phyloP scores from a whole-genome alignment of 2,113 vertebrate species.

The Heterotis niloticus region DNA sequence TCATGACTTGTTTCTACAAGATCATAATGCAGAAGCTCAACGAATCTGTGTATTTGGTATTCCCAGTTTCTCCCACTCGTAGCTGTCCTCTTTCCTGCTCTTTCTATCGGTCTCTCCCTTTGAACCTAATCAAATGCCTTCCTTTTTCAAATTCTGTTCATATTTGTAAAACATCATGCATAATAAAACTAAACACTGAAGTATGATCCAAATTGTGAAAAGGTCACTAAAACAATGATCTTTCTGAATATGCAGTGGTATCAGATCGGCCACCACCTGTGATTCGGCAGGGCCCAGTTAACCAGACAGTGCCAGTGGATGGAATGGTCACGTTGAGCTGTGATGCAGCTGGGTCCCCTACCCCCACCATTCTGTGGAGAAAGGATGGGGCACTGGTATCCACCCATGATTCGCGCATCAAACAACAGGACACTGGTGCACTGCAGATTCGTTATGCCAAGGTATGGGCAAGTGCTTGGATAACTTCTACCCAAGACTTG shows the following conservation, averaged over 20 bases:
- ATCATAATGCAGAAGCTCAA: not conserved
- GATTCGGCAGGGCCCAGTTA: conserved; percentile 83
- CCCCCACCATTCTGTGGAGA: conserved; percentile 81
- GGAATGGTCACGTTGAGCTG: conserved; percentile 77
- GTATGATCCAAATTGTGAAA: not conserved
- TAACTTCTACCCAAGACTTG: no score
- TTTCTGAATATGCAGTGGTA: conserved; percentile 63
- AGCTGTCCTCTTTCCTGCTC: not conserved
- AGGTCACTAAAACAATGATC: not conserved
- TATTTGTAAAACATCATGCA: not conserved
- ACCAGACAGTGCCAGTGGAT: conserved; percentile 88
- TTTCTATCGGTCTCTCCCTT: conserved; percentile 35
- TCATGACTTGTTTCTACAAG: conserved; percentile 13
- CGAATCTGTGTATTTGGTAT: not conserved
- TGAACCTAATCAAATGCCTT: not conserved
- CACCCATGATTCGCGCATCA: conserved; percentile 79
- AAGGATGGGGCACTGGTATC: conserved; percentile 77
- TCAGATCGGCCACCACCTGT: conserved; percentile 86
- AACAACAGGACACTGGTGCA: conserved; percentile 70
- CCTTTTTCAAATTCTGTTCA: no score
- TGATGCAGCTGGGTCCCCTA: conserved; percentile 69
- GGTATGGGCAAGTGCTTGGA: conserved; percentile 54
- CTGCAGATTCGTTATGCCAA: conserved; percentile 85
- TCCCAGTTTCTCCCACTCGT: conserved; percentile 33
- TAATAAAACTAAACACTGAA: not conserved